A percentile compares a stretch with the other conserved stretches of the same genome.
phyloP scores from a whole-genome alignment of 2,797 vertebrate genomes.

The Sarcophilus harrisii region DNA sequence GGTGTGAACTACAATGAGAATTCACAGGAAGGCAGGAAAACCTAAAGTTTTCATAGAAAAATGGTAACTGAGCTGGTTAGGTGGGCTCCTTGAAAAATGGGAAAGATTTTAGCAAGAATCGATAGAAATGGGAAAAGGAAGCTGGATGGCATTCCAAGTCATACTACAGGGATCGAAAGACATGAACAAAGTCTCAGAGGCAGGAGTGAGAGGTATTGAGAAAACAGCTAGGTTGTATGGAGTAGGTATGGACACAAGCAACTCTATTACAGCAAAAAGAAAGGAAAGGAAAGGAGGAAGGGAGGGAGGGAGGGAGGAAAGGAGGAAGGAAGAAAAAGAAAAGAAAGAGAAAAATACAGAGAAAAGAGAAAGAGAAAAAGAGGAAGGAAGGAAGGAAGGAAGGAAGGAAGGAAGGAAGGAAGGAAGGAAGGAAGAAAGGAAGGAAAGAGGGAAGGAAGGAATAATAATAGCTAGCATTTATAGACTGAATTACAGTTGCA shows the following conservation, averaged over 20 bases:
- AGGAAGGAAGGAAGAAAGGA: too few species aligned
- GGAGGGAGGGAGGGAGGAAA: too few species aligned
- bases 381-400: too few species aligned
- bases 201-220: not conserved
- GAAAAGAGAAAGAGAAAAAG: not conserved
- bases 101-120: not conserved
- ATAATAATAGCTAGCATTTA: not conserved
- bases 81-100: not conserved
- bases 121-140: not conserved
- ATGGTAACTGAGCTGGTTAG: not conserved
- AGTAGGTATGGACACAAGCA: not conserved
- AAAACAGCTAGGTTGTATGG: not conserved
- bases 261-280: not conserved
- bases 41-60: not conserved
- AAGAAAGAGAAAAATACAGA: not conserved
- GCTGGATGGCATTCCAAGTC: not conserved
- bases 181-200: not conserved
- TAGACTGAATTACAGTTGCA: not conserved
- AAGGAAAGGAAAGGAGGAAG: too few species aligned
- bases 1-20: not conserved
- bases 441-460: too few species aligned
- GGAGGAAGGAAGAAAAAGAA: too few species aligned
- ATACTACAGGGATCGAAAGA: not conserved
- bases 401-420: too few species aligned
- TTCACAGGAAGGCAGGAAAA: not conserved